phyloP scores from a whole-genome alignment of 1,140 invertebrate species.

The Neodiprion fabricii region DNA sequence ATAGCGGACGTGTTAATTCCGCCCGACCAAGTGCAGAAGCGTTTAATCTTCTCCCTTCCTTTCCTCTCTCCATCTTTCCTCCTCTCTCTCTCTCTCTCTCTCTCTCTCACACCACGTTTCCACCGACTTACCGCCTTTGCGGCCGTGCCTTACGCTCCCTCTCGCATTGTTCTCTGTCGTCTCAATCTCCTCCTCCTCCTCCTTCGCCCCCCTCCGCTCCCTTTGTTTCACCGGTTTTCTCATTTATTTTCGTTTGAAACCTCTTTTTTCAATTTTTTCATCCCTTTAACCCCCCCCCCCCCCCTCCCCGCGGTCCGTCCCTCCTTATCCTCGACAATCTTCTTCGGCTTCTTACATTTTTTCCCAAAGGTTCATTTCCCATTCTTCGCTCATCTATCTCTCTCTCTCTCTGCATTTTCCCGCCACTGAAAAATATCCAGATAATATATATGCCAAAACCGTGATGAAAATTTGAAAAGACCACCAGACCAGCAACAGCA shows the following conservation, averaged over 20 bases:
- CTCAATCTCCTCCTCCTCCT: conserved; percentile 7
- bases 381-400: not conserved
- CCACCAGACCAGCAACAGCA: no score
- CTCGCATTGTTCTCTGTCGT: not conserved
- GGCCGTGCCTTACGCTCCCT: not conserved
- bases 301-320: not conserved
- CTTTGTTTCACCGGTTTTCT: conserved; percentile 34
- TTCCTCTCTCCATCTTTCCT: conserved; percentile 1
- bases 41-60: conserved; percentile 16
- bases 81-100: not conserved
- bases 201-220: conserved; percentile 23
- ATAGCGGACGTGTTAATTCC: not conserved
- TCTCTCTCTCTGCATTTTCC: not conserved
- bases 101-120: conserved; percentile 5
- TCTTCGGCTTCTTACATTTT: no score
- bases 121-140: no score
- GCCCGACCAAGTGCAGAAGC: conserved; percentile 13
- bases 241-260: conserved; percentile 33
- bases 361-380: no score
- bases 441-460: not conserved
- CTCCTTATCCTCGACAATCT: not conserved
- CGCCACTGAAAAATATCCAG: conserved; percentile 16
- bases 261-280: conserved; percentile 32
- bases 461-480: no score
- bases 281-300: conserved; percentile 31